phyloP scores from a whole-genome alignment of 2,113 vertebrate genomes.

The Myrmophylax atrothorax region DNA sequence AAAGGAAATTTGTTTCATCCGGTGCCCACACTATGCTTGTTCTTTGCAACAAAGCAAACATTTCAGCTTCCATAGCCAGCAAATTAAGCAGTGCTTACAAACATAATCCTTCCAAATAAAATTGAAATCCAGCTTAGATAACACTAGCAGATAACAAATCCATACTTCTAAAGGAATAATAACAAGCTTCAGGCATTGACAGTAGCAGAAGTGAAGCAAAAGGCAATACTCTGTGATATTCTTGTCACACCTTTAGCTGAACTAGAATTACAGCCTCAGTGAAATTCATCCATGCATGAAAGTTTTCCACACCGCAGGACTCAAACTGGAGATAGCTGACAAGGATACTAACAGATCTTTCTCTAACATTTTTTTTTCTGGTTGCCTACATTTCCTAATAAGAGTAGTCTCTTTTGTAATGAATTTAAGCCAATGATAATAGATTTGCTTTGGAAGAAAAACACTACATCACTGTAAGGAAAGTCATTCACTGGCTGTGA shows the following conservation, averaged over 20 bases:
- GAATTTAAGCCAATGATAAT: not conserved
- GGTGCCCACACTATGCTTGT: not conserved
- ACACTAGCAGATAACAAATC: not conserved
- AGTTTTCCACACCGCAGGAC: not conserved
- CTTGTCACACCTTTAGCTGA: not conserved
- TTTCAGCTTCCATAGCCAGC: not conserved
- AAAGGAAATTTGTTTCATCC: not conserved
- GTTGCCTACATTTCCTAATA: not conserved
- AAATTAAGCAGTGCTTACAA: not conserved
- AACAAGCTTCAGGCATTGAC: not conserved
- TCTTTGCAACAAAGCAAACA: constrained; percentile 18
- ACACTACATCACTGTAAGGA: not conserved
- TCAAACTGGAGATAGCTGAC: not conserved
- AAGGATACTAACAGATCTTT: not conserved
- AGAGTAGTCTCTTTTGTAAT: not conserved
- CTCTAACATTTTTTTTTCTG: not conserved
- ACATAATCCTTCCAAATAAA: constrained; percentile 30
- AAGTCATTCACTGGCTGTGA: not conserved
- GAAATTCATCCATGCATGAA: not conserved
- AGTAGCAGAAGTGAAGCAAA: not conserved
- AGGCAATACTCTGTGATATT: not conserved
- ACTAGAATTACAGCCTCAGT: not conserved
- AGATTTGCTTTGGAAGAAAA: not conserved
- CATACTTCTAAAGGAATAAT: not conserved
- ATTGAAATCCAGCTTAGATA: not conserved